Evolutionary conservation across 1,140 invertebrate species (phyloP).

Genomic region (Drosophila kohkoa): DNA sequence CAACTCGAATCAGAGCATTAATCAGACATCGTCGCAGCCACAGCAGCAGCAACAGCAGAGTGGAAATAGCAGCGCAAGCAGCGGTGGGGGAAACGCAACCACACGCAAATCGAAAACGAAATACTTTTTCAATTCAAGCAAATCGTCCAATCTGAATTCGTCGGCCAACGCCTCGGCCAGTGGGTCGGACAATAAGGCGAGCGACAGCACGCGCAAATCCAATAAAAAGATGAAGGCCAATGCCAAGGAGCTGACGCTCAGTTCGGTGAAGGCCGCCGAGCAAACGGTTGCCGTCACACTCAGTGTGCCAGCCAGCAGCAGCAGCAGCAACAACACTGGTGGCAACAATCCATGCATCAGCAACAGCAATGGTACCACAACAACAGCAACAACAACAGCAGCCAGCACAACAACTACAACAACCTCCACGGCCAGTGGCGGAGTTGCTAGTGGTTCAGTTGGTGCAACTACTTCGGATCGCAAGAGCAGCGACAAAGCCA

Average conservation of each 20-base stretch:
- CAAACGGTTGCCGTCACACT: constrained; percentile 49
- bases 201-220: constrained; percentile 67
- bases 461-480: neutral
- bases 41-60: constrained; percentile 59
- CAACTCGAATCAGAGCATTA: constrained; percentile 51
- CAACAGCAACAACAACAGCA: neutral
- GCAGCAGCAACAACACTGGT: constrained; percentile 30
- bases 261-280: constrained; percentile 74
- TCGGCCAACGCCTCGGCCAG: constrained; percentile 77
- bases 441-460: neutral
- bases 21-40: constrained; percentile 31
- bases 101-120: constrained; percentile 76
- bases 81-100: constrained; percentile 58
- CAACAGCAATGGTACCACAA: constrained; percentile 21
- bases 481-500: constrained; percentile 16
- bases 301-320: constrained; percentile 33
- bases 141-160: constrained; percentile 66
- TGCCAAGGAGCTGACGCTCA: constrained; percentile 79
- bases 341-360: constrained; percentile 12
- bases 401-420: constrained; percentile 13
- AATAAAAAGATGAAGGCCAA: constrained; percentile 80
- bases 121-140: constrained; percentile 77
- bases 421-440: constrained; percentile 10
- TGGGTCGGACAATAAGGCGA: constrained; percentile 71
- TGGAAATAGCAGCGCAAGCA: constrained; percentile 75